phyloP scores from a whole-genome alignment of 2,113 vertebrate genomes.

The Eublepharis macularius region DNA sequence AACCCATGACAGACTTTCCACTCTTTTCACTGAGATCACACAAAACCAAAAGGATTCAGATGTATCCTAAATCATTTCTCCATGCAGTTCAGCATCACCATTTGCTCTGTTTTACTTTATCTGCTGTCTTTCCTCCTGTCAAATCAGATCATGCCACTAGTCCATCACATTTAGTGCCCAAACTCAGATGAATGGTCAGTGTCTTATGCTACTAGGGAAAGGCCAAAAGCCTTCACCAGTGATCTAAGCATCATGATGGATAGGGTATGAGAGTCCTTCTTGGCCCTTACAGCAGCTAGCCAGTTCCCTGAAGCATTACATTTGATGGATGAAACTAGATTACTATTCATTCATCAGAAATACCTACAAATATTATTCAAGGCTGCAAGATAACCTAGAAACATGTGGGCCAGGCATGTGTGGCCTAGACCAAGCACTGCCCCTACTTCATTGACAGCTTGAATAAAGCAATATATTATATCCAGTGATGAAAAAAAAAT shows the following conservation, averaged over 20 bases:
- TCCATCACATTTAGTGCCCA: slow-evolving; percentile 22
- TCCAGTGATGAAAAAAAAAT: rapidly evolving
- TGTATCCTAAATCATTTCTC: neutral
- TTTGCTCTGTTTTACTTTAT: neutral
- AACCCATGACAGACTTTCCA: neutral
- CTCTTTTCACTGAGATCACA: neutral
- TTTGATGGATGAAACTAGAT: slow-evolving; percentile 8
- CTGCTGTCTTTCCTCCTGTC: slow-evolving; percentile 1
- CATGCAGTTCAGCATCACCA: neutral
- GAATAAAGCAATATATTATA: neutral
- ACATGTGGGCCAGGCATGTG: neutral
- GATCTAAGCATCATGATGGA: neutral
- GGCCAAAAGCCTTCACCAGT: neutral
- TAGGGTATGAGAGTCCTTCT: neutral
- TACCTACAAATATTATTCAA: neutral
- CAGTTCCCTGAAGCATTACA: neutral
- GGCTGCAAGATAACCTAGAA: neutral
- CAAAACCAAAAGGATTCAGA: neutral
- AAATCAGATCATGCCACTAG: slow-evolving; percentile 2
- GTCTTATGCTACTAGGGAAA: neutral
- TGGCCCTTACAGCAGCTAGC: neutral
- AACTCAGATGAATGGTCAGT: neutral
- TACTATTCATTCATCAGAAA: neutral
- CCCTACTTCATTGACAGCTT: neutral
- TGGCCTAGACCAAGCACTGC: neutral